These are phyloP conservation scores for Mesorhabditis sp. DNA, from an alignment of 2,888 invertebrate species.

Conservation along the genomic window DNA sequence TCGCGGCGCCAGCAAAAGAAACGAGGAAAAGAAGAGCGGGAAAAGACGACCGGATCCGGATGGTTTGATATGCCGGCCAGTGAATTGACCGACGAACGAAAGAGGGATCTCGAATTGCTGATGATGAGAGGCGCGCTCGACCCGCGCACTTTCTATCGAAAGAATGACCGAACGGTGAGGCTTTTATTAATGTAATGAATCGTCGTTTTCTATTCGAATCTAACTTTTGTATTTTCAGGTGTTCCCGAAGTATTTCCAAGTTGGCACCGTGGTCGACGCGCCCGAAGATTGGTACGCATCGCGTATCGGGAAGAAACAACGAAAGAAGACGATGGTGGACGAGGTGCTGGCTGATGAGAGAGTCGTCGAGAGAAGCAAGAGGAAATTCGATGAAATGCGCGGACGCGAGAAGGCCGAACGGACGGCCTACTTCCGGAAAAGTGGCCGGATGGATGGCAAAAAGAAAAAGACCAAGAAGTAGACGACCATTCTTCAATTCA, in stretches of 20 bases:
- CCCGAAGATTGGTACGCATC: constrained; percentile 81
- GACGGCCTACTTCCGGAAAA: no score
- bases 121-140: constrained; percentile 84
- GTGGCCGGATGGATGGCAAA: no score
- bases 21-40: constrained; percentile 67
- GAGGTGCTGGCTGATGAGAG: constrained; percentile 85
- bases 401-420: no score
- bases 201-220: no score
- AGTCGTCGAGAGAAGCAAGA: constrained; percentile 61
- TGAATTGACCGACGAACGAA: constrained; percentile 80
- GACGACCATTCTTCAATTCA: no score
- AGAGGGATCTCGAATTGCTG: constrained; percentile 75
- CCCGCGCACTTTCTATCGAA: constrained; percentile 90
- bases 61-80: constrained; percentile 84
- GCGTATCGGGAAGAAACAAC: constrained; percentile 77
- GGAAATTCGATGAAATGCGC: no score
- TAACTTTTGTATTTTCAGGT: no score
- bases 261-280: constrained; percentile 71
- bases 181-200: no score
- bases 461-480: no score
- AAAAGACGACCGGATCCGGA: constrained; percentile 76
- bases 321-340: constrained; percentile 85
- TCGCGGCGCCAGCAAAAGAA: no score
- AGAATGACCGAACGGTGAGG: constrained; percentile 73
- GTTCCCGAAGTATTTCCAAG: constrained; percentile 86